These are phyloP conservation scores for Musca vetustissima DNA, from an alignment of 1,140 invertebrate species.

Conservation along the genomic window DNA sequence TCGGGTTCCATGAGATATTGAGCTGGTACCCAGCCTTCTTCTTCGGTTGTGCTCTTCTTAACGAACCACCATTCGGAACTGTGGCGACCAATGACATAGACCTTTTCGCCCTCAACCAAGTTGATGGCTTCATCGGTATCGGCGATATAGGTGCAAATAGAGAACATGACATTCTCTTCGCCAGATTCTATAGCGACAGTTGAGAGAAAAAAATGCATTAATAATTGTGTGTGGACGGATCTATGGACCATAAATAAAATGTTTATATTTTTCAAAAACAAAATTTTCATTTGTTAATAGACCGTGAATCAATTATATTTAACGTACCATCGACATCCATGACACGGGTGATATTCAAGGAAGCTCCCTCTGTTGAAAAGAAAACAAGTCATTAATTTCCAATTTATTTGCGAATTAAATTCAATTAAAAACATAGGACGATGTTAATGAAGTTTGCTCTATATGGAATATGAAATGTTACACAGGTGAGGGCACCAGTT, in stretches of 20 bases:
- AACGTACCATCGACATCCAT: slow-evolving; percentile 48
- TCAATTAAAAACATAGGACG: not conserved
- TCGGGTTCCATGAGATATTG: slow-evolving; percentile 81
- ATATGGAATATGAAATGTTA: slow-evolving; percentile 18
- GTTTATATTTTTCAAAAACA: no score
- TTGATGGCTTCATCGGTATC: slow-evolving; percentile 85
- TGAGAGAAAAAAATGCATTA: not conserved
- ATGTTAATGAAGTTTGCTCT: not conserved
- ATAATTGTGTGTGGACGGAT: no score
- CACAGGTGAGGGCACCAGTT: not conserved
- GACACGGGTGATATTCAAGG: slow-evolving; percentile 50
- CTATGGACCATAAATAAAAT: no score
- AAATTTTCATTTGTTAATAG: no score
- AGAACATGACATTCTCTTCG: slow-evolving; percentile 77
- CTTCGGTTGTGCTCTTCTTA: slow-evolving; percentile 83
- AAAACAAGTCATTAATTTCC: not conserved
- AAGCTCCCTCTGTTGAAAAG: slow-evolving; percentile 44
- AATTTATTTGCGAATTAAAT: not conserved
- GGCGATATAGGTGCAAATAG: slow-evolving; percentile 83
- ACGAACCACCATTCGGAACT: slow-evolving; percentile 92
- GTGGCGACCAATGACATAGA: slow-evolving; percentile 79
- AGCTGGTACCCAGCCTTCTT: slow-evolving; percentile 90
- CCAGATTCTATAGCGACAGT: slow-evolving; percentile 59
- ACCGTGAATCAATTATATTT: no score
- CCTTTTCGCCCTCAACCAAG: slow-evolving; percentile 85